Base-by-base conservation (phyloP, 2,797 vertebrate genomes). In the Sciurus vulgaris region DNA sequence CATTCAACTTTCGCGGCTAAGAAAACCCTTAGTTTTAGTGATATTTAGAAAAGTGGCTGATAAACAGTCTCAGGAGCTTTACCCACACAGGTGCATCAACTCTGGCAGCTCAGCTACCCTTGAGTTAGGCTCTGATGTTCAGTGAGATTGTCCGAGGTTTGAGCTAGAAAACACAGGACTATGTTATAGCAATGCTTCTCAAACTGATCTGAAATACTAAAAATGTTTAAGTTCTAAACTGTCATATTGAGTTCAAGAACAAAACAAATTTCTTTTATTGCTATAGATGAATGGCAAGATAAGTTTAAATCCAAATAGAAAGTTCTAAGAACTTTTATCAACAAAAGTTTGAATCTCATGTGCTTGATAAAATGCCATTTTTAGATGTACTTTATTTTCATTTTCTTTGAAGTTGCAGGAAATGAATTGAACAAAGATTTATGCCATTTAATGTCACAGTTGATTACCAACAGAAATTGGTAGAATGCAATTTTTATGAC, bases 401-500 rank as follows among this genome's bases (percentile, higher is more conserved):
- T 98, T 98, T 98, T 97, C 86, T 91, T 94, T 11, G 18, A 96
- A 98, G 97, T 96, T 97, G 95, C 94, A 98, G 86, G 97, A 98
- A 98, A 97, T 96, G 74, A 98, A 97, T 96, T 97, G 73, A 97
- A 74, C 70, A 98, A 97, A 98, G 96, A 98, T 98, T 98, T 98
- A 98, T 98, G 90, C 87, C 97, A 96, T 79, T 97, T 97, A 96
- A 96, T 98, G 97, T 98, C 97, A 98, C 97, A 98, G 97, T 93
- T 98, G 98, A 98, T 98, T 98, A 98, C 98, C 97, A 97, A 95
- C 76, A 97, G 94, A 98, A 98, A 98, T 98, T 97, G 97, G 93
- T 98, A 97, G 95, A 98, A 98, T 98, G 93, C 88, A 98, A 97
- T 98, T 98, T 98, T 98, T 98, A 98, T 98, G 94, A 97, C 93